Conservation (phyloP, 2,888 invertebrate genomes). For the Zaprionus lineosus region DNA sequence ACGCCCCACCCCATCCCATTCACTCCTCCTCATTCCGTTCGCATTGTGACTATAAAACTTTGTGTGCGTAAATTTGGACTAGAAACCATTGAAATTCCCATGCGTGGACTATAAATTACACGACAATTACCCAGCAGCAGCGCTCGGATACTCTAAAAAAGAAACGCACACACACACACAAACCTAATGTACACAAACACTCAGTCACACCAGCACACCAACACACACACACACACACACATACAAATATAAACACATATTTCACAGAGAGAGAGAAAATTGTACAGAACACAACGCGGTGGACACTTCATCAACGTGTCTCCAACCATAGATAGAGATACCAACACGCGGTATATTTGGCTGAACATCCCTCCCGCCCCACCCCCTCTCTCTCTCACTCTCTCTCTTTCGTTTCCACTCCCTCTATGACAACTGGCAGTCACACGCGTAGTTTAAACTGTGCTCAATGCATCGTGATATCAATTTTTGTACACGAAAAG, state of each 20-base stretch:
- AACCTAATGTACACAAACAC: too few relatives aligned
- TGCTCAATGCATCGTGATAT: constrained; percentile 61
- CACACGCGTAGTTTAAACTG: constrained; percentile 77
- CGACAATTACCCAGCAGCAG: constrained; percentile 68
- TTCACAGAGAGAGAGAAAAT: constrained; percentile 53
- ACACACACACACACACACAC: constrained; percentile 20
- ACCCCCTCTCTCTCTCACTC: background rate
- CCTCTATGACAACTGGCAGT: constrained; percentile 42
- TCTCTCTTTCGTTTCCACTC: background rate
- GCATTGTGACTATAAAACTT: background rate
- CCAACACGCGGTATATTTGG: constrained; percentile 29
- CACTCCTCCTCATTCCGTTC: background rate
- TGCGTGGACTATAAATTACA: constrained; percentile 73
- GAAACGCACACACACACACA: constrained; percentile 18
- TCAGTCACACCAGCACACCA: background rate
- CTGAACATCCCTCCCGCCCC: background rate
- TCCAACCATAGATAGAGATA: constrained; percentile 19
- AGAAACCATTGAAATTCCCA: constrained; percentile 73
- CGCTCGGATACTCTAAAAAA: too few relatives aligned
- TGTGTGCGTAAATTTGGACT: constrained; percentile 51
- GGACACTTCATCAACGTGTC: constrained; percentile 63
- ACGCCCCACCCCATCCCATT: background rate
- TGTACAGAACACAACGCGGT: constrained; percentile 49
- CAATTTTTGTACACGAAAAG: constrained; percentile 55
- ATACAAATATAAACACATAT: constrained; percentile 10